A percentile compares a stretch with the other conserved stretches of the same genome.
Evolutionary conservation across 2,797 vertebrate genomes (phyloP).

Genomic region (Serranus cabrilla): DNA sequence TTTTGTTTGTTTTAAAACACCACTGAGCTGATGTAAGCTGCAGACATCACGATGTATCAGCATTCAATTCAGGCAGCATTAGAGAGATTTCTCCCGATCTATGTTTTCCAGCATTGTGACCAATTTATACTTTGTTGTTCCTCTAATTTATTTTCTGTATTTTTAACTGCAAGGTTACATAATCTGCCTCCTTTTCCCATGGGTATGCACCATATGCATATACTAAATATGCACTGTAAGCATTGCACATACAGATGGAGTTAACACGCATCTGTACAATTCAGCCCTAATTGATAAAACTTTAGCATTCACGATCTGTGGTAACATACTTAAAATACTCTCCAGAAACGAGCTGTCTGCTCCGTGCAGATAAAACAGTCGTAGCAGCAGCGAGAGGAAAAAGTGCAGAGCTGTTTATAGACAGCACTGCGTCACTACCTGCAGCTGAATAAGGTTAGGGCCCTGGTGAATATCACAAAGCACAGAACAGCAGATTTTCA

Average conservation of each 20-base stretch:
- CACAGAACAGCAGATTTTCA: slow-evolving; percentile 6
- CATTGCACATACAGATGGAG: neutral
- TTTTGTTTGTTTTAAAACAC: too few relatives aligned
- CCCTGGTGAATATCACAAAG: slow-evolving; percentile 20
- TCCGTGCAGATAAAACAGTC: neutral
- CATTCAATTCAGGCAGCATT: too few relatives aligned
- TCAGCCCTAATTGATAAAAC: neutral
- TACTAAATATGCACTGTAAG: neutral
- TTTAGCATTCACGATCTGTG: neutral
- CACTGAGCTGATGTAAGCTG: too few relatives aligned
- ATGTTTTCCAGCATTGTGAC: too few relatives aligned
- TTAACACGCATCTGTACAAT: neutral
- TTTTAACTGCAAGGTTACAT: too few relatives aligned
- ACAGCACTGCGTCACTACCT: slow-evolving; percentile 2
- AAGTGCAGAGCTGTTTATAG: slow-evolving; percentile 27
- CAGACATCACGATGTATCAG: too few relatives aligned
- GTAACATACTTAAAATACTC: neutral
- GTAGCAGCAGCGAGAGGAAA: slow-evolving; percentile 11
- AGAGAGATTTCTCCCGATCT: too few relatives aligned
- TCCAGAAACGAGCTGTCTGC: neutral
- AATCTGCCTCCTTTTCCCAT: too few relatives aligned
- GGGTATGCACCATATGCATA: too few relatives aligned
- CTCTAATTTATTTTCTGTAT: too few relatives aligned
- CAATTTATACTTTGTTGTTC: too few relatives aligned
- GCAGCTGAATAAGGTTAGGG: slow-evolving; percentile 23